Evolutionary conservation across 2,797 vertebrate species (phyloP).

Genomic region (Onychomys arenicola): DNA sequence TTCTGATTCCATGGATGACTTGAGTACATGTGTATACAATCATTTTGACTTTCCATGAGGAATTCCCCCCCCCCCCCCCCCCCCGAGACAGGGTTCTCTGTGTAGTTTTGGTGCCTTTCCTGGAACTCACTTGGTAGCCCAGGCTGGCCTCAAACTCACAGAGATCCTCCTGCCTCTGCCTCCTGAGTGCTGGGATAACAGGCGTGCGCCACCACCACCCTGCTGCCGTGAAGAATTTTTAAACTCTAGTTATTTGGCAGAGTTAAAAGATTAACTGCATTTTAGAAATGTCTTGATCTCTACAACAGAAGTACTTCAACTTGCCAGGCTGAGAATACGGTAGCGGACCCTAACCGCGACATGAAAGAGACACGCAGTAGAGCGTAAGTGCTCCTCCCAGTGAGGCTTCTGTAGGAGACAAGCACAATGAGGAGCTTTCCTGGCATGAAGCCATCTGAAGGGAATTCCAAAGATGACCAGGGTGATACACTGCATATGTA

Average conservation of each 20-base stretch:
- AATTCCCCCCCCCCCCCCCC: too few species aligned
- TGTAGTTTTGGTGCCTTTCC: too few species aligned
- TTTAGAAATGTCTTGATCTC: conserved; percentile 27
- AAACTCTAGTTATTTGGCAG: conserved; percentile 40
- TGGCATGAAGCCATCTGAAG: not conserved
- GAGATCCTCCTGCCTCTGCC: too few species aligned
- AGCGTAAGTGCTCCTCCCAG: not conserved
- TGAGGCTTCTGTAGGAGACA: not conserved
- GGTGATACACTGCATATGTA: not conserved
- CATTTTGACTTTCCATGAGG: not conserved
- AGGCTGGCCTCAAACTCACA: too few species aligned
- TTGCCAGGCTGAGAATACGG: not conserved
- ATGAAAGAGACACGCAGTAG: not conserved
- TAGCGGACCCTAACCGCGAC: not conserved
- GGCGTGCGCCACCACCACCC: too few species aligned
- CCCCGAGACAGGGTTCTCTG: too few species aligned
- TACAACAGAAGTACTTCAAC: conserved; percentile 53
- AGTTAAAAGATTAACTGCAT: conserved; percentile 43
- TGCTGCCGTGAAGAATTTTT: not conserved
- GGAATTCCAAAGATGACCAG: not conserved
- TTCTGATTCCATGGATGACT: not conserved
- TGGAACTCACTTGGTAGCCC: too few species aligned
- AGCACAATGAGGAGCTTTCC: not conserved
- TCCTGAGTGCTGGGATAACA: too few species aligned
- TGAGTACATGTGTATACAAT: too few species aligned